Evolutionary conservation across 2,797 vertebrate species (phyloP).

Genomic region (Sebastolobus altivelis): DNA sequence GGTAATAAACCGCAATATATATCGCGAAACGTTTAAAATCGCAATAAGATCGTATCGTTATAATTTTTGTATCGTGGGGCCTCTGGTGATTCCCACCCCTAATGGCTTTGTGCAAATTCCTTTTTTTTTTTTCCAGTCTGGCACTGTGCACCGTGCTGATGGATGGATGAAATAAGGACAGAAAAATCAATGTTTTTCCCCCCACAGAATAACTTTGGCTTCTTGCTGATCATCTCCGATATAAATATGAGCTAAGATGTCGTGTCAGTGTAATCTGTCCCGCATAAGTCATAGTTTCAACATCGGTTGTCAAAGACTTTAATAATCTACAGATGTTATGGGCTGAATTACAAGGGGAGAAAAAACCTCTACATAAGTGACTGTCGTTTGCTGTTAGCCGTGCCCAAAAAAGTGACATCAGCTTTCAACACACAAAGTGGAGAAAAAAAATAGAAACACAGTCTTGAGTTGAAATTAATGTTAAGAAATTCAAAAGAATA

Average conservation of each 20-base stretch:
- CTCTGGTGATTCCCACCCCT: too few species aligned
- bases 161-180: constrained; percentile 43
- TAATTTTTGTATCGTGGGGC: too few species aligned
- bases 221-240: constrained; percentile 40
- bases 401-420: constrained; percentile 51
- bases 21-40: too few species aligned
- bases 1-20: too few species aligned
- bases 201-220: constrained; percentile 14
- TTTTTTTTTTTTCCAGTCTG: not conserved
- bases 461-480: constrained; percentile 44
- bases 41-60: too few species aligned
- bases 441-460: constrained; percentile 23
- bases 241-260: constrained; percentile 49
- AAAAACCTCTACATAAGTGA: constrained; percentile 42
- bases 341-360: constrained; percentile 57
- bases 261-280: constrained; percentile 25
- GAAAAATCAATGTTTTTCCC: constrained; percentile 35
- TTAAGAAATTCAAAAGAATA: constrained; percentile 48
- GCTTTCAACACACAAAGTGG: constrained; percentile 30
- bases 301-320: constrained; percentile 52
- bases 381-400: constrained; percentile 49
- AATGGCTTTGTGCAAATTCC: constrained; percentile 3
- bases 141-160: constrained; percentile 2
- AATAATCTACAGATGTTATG: constrained; percentile 63
- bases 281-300: constrained; percentile 45